Base-by-base conservation (phyloP, 2,113 vertebrate genomes). In the Nothobranchius furzeri region DNA sequence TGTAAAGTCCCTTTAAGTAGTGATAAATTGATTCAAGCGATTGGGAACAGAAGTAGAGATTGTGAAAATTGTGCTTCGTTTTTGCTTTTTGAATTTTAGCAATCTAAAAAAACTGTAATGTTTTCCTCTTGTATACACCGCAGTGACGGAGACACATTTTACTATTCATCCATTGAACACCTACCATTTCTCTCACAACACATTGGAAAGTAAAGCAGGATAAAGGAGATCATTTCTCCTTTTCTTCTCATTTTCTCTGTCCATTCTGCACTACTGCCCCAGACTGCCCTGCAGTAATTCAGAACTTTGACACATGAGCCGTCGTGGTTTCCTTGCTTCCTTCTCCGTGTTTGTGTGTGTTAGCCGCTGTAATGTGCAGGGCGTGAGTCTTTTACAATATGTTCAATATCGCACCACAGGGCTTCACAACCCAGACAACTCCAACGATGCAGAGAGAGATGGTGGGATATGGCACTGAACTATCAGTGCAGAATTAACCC, bases 321-420 rank as follows among this genome's bases (percentile, higher is more conserved):
- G 0, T 69, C 54, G 73, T 66, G 59, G 20, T 71, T 77, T 62
- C 60, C 43, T 68, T 13, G 15, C 63, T 42, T 51, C 62, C 51
- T 40, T 56, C 9, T 42, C 2, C 60, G 52, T 66, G 51, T 76
- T 15, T 68, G 25, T 79, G 79, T 79, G 67, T 73, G 68, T 64
- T 76, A 77, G 66, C 60, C 55, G 68, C 71, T 73, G 73, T 91
- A 87, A 89, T 87, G 83, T 82, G 84, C 30, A 36, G 79, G 66
- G 77, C 63, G 74, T 85, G 84, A 82, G 68, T 72, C 82, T 89
- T 91, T 88, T 88, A 87, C 88, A 88, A 81, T 82, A 79, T 82
- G 81, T 82, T 87, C 83, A 83, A 85, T 89, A 89, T 84, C 74
- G 68, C 83, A 88, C 90, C 87, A 66, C 73, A 70, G 88, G 90